Evolutionary conservation across 2,888 invertebrate species (phyloP).

Genomic region (Lumbricus terrestris): DNA sequence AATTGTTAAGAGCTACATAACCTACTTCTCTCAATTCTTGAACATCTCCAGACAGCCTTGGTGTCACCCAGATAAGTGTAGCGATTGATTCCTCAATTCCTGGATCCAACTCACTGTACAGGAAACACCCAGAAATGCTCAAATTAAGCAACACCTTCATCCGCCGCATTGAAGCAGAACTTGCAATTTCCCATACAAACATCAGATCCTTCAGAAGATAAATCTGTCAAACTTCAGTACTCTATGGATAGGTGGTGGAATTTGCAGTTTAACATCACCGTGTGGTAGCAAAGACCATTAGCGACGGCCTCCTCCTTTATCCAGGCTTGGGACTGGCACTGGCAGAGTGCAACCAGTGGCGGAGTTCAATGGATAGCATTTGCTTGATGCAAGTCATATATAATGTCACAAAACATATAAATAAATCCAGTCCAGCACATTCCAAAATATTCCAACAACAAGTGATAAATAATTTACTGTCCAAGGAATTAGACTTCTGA

Average conservation of each 20-base stretch:
- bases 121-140: slow-evolving; percentile 21
- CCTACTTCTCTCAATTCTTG: slow-evolving; percentile 73
- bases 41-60: slow-evolving; percentile 71
- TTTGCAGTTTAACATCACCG: no score
- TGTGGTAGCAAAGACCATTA: no score
- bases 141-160: not conserved
- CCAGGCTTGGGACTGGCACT: no score
- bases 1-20: not conserved
- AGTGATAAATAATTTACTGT: not conserved
- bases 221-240: not conserved
- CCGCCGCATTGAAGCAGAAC: not conserved
- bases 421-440: no score
- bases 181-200: not conserved
- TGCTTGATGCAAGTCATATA: not conserved
- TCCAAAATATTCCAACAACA: not conserved
- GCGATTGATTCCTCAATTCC: slow-evolving; percentile 94
- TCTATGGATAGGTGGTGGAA: no score
- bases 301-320: no score
- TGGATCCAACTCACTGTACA: slow-evolving; percentile 77
- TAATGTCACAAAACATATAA: no score
- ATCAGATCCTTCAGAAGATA: not conserved
- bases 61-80: slow-evolving; percentile 92
- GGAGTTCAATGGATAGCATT: not conserved
- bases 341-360: no score
- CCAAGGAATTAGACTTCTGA: not conserved